These are phyloP conservation scores for Mycteria americana DNA, from an alignment of 2,797 vertebrate species.

Conservation along the genomic window DNA sequence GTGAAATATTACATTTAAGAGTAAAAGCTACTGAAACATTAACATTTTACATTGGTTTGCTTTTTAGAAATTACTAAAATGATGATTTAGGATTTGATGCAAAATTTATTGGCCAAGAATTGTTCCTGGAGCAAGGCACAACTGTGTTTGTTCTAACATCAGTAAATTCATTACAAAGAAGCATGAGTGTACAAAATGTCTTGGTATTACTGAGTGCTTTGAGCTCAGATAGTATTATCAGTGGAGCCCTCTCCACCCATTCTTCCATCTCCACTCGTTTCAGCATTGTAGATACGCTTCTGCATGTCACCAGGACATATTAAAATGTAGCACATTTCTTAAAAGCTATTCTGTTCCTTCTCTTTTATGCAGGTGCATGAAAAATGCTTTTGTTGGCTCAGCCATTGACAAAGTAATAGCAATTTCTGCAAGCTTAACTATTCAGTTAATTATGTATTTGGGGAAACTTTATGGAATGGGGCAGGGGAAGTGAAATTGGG, in stretches of 20 bases:
- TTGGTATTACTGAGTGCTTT: neutral
- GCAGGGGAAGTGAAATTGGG: neutral
- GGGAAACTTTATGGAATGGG: neutral
- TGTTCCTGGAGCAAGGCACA: neutral
- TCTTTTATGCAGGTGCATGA: neutral
- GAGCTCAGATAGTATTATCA: neutral
- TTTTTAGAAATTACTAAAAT: neutral
- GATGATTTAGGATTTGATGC: neutral
- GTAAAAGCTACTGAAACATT: neutral
- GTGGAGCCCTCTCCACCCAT: neutral
- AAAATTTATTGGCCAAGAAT: neutral
- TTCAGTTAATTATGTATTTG: slow-evolving; percentile 15
- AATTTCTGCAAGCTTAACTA: slow-evolving; percentile 21
- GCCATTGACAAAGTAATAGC: slow-evolving; percentile 18
- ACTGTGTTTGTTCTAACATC: neutral
- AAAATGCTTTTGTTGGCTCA: slow-evolving; percentile 39
- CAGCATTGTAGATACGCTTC: neutral
- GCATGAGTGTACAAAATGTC: neutral
- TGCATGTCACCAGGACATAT: neutral
- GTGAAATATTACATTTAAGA: neutral
- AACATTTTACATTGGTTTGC: neutral
- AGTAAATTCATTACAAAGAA: neutral
- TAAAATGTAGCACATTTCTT: slow-evolving; percentile 5
- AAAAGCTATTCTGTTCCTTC: slow-evolving; percentile 13
- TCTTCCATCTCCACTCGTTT: neutral